phyloP scores from a whole-genome alignment of 1,140 invertebrate genomes.

The Zaprionus nigranus region DNA sequence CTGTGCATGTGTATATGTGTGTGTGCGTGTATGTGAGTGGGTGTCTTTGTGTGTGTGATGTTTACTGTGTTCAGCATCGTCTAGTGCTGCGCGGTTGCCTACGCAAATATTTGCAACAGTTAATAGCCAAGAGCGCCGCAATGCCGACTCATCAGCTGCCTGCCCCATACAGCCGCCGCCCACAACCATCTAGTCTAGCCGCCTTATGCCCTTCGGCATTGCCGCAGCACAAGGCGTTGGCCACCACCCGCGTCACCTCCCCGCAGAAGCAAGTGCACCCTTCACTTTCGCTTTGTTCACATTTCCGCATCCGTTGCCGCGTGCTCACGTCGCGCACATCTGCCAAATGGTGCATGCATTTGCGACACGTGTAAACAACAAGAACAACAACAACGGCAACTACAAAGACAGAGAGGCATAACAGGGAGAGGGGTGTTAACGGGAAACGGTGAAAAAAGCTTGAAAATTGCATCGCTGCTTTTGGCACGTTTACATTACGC shows the following conservation, averaged over 20 bases:
- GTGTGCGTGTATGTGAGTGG: slow-evolving; percentile 50
- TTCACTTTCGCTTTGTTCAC: slow-evolving; percentile 81
- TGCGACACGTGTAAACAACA: slow-evolving; percentile 49
- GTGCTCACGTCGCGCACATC: slow-evolving; percentile 35
- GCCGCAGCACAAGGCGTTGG: slow-evolving; percentile 14
- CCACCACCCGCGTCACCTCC: neutral
- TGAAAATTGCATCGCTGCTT: neutral
- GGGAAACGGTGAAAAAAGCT: neutral
- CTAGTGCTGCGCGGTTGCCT: slow-evolving; percentile 65
- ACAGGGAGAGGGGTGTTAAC: neutral
- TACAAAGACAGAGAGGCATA: neutral
- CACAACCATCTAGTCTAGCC: slow-evolving; percentile 38
- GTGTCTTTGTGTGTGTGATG: slow-evolving; percentile 52
- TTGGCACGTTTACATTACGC: neutral
- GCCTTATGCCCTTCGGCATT: slow-evolving; percentile 41
- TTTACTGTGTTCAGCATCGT: slow-evolving; percentile 62
- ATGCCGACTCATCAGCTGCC: slow-evolving; percentile 58
- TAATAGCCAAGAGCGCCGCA: slow-evolving; percentile 74
- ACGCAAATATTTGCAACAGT: slow-evolving; percentile 75
- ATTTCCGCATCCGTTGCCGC: slow-evolving; percentile 62
- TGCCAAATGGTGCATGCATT: slow-evolving; percentile 54
- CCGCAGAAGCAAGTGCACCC: slow-evolving; percentile 52
- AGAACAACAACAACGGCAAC: slow-evolving; percentile 23
- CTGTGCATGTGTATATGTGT: slow-evolving; percentile 26
- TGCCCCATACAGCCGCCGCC: neutral